phyloP scores from a whole-genome alignment of 2,113 vertebrate genomes.

The Serilophus lunatus region DNA sequence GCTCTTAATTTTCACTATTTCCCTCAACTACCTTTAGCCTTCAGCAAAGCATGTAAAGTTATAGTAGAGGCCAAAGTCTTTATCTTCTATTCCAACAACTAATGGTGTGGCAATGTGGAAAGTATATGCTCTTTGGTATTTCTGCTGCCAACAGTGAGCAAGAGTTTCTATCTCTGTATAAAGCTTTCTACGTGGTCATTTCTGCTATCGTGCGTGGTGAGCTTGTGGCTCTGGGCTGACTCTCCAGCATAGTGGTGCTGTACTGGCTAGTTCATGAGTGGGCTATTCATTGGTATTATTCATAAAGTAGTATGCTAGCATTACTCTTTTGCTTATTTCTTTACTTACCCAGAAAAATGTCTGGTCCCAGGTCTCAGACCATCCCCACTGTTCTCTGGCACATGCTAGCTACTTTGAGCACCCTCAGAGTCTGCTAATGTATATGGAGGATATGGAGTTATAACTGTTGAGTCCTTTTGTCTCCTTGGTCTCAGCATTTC shows the following conservation, averaged over 20 bases:
- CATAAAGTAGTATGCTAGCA: neutral
- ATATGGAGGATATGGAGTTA: neutral
- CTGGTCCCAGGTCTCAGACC: neutral
- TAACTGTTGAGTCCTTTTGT: neutral
- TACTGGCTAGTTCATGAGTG: neutral
- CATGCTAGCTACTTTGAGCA: neutral
- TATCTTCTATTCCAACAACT: neutral
- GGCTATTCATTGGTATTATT: neutral
- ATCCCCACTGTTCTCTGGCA: neutral
- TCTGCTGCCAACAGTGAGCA: neutral
- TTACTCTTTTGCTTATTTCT: neutral
- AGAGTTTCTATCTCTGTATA: neutral
- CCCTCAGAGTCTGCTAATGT: neutral
- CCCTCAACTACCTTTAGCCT: neutral
- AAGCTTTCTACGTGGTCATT: neutral
- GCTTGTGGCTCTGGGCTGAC: neutral
- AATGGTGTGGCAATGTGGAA: neutral
- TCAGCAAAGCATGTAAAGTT: neutral
- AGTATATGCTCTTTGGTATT: neutral
- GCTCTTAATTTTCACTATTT: neutral
- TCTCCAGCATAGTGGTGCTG: neutral
- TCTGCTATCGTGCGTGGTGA: neutral
- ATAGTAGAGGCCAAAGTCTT: neutral
- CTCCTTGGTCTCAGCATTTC: neutral
- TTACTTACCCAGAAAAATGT: neutral